Evolutionary conservation across 2,888 invertebrate species (phyloP).

Genomic region (Pyrocoelia pectoralis): DNA sequence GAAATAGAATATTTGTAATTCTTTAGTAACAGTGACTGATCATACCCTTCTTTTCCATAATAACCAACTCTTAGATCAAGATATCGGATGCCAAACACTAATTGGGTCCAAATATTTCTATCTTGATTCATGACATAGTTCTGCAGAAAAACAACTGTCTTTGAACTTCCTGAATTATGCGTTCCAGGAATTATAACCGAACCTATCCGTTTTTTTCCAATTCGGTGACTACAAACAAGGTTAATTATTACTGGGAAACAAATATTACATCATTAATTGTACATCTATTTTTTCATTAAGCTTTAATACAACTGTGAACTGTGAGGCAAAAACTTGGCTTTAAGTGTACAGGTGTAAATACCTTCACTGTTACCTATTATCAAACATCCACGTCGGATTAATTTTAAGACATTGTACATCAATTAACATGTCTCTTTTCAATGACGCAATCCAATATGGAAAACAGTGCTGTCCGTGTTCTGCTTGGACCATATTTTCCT

Average conservation of each 20-base stretch:
- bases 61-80: conserved; percentile 83
- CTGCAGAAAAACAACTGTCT: conserved; percentile 59
- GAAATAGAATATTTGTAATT: conserved; percentile 42
- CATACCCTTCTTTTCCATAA: conserved; percentile 57
- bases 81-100: conserved; percentile 85
- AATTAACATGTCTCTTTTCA: conserved; percentile 65
- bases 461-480: conserved; percentile 67
- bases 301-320: not conserved
- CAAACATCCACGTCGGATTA: conserved; percentile 87
- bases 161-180: conserved; percentile 70
- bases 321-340: not conserved
- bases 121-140: conserved; percentile 72
- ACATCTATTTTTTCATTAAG: not conserved
- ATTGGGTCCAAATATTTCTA: conserved; percentile 81
- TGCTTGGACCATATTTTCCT: conserved; percentile 49
- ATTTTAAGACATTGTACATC: conserved; percentile 78
- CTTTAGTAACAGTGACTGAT: not conserved
- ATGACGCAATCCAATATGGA: conserved; percentile 77
- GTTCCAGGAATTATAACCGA: conserved; percentile 74
- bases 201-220: conserved; percentile 66
- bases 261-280: not conserved
- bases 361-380: conserved; percentile 61
- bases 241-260: not conserved
- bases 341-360: conserved; percentile 45
- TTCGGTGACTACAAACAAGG: conserved; percentile 60